Evolutionary conservation across 2,888 invertebrate species (phyloP).

Genomic region (Aporophyla lueneburgensis): DNA sequence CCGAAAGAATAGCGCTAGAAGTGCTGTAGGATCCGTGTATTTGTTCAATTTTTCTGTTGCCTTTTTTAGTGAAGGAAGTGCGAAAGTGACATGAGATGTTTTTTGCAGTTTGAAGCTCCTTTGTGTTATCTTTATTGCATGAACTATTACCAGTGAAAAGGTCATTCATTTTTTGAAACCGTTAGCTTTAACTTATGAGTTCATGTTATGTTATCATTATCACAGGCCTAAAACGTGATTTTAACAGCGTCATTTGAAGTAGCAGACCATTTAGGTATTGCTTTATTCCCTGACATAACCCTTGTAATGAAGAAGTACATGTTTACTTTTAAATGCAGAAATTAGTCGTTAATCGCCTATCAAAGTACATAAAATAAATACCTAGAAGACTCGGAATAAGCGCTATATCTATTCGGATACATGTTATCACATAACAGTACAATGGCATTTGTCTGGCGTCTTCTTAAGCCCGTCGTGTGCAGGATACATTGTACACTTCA

Average conservation of each 20-base stretch:
- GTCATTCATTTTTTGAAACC: neutral
- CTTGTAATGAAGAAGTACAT: too few relatives aligned
- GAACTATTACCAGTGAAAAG: neutral
- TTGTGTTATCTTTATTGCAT: neutral
- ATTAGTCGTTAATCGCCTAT: too few relatives aligned
- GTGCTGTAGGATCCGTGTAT: neutral
- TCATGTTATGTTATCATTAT: neutral
- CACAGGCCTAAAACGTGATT: too few relatives aligned
- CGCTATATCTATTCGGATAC: neutral
- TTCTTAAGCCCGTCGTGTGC: neutral
- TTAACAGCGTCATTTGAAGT: slow-evolving; percentile 46
- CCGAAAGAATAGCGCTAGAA: slow-evolving; percentile 46
- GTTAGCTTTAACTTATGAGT: neutral
- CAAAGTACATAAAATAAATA: too few relatives aligned
- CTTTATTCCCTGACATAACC: too few relatives aligned
- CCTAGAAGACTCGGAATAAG: too few relatives aligned
- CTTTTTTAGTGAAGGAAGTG: slow-evolving; percentile 19
- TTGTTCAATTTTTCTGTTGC: slow-evolving; percentile 5
- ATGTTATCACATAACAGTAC: neutral
- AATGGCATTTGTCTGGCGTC: neutral
- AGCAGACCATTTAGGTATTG: too few relatives aligned
- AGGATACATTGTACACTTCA: slow-evolving; percentile 28
- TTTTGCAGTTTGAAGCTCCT: slow-evolving; percentile 6
- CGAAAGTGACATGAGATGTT: slow-evolving; percentile 2
- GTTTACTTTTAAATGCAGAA: too few relatives aligned